These are phyloP conservation scores for Sarcophaga caerulescens DNA, from an alignment of 2,888 invertebrate genomes.

Conservation along the genomic window DNA sequence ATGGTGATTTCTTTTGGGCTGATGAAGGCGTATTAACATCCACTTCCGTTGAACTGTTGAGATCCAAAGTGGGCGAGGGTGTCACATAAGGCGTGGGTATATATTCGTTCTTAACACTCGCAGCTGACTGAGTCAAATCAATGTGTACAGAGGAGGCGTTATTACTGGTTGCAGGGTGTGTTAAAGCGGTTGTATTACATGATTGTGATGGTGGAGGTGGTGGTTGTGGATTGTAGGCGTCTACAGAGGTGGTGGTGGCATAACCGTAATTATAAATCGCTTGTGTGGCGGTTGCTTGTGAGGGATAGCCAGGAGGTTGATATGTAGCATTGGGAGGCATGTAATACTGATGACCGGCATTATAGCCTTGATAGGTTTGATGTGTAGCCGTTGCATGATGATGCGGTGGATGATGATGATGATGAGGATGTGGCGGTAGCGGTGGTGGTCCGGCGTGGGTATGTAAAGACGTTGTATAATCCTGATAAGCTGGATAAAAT, in stretches of 20 bases:
- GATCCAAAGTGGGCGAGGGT: conserved; percentile 79
- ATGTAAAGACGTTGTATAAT: conserved; percentile 71
- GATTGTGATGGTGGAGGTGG: conserved; percentile 27
- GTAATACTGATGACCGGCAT: conserved; percentile 58
- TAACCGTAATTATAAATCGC: conserved; percentile 56
- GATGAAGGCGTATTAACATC: conserved; percentile 71
- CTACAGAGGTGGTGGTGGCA: conserved; percentile 28
- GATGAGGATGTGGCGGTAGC: conserved; percentile 45
- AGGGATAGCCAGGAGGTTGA: conserved; percentile 57
- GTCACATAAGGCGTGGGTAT: conserved; percentile 78
- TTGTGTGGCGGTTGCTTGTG: conserved; percentile 49
- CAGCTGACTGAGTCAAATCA: conserved; percentile 47
- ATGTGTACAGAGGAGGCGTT: conserved; percentile 35
- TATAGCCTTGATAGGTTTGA: conserved; percentile 67
- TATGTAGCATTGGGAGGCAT: conserved; percentile 59
- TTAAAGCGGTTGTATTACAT: conserved; percentile 10
- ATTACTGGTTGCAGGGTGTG: conserved; percentile 10
- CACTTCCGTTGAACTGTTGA: conserved; percentile 79
- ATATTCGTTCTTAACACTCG: conserved; percentile 74
- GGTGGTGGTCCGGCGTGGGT: conserved; percentile 32
- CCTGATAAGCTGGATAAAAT: conserved; percentile 74
- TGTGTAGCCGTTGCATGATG: conserved; percentile 61
- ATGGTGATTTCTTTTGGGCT: conserved; percentile 67
- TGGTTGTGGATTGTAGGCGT: conserved; percentile 44
- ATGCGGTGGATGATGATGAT: conserved; percentile 62